Base-by-base conservation (phyloP, 2,888 invertebrate genomes). In the Oscheius myriophilus region DNA sequence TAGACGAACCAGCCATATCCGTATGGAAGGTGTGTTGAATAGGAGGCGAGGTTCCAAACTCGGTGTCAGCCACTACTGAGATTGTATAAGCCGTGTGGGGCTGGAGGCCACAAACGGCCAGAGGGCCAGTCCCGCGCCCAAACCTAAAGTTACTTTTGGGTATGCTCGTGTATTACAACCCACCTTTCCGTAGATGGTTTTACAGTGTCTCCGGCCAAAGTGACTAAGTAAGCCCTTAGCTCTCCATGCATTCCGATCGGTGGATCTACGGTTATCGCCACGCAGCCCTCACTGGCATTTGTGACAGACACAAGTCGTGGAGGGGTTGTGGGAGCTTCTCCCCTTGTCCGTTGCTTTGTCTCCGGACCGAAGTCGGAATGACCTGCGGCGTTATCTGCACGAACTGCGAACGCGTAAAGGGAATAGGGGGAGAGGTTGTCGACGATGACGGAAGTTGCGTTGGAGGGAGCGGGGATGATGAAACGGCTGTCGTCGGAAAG, bases 371-470 rank as follows among this genome's bases (percentile, higher is more conserved):
- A 85, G 11, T 78, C 78, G 64, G 83, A 82, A n/a, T 68, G 68
- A 42, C 85, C 85, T 3, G 84, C 85, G 1, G 72, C 72, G 64
- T 85, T 85, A 70, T 85, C 85, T 2, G 82, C 84, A 3, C 84
- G 73, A 18, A 85, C 82, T 0, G 78, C 69, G 57, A 79, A 79
- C 16, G 75, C 68, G 55, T 79, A 80, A n/a, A 72, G 70, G 18
- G 80, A 74, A 51, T 66, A 74, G 0, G 80, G 76, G 18, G 68
- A 58, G 55, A 80, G 75, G 61, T 78, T 78, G 33, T 80, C 80
- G 25, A 80, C 80, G 41, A 79, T 79, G 49, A 80, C 78, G 2
- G 78, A 75, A n/a, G 80, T 79, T 9, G 78, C 77, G 55, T 80
- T 80, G 4, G 77, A 77, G 1, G 77, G 76, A n/a, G 80, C 80